These are phyloP conservation scores for Malurus alboscapulatus DNA, from an alignment of 2,113 vertebrate species.

Conservation along the genomic window DNA sequence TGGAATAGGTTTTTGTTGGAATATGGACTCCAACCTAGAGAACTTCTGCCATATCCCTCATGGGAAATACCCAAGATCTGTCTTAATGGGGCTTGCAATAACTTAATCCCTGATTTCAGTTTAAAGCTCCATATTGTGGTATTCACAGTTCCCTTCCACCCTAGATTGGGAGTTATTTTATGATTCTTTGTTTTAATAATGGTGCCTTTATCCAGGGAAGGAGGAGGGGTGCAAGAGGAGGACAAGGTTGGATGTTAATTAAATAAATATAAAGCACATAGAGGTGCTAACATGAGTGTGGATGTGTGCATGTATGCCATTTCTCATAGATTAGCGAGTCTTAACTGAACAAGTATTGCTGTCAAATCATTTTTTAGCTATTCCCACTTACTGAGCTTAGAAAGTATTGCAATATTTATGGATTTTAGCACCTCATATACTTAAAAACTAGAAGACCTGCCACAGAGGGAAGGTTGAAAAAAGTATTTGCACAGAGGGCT, in stretches of 20 bases:
- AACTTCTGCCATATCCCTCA: not conserved
- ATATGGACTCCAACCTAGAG: not conserved
- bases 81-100: not conserved
- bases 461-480: not conserved
- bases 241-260: not conserved
- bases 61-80: not conserved
- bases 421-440: not conserved
- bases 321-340: not conserved
- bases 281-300: fast-evolving
- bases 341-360: not conserved
- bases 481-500: not conserved
- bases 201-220: not conserved
- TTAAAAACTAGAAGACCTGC: not conserved
- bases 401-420: not conserved
- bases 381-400: not conserved
- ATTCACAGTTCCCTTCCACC: not conserved
- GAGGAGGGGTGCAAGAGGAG: not conserved
- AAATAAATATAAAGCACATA: not conserved
- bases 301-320: not conserved
- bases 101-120: not conserved
- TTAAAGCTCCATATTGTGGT: not conserved
- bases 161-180: not conserved
- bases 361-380: not conserved
- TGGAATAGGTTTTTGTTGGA: not conserved
- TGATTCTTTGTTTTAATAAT: not conserved